Evolutionary conservation across 2,113 vertebrate species (phyloP).

Genomic region (Rhadina sibilatrix): DNA sequence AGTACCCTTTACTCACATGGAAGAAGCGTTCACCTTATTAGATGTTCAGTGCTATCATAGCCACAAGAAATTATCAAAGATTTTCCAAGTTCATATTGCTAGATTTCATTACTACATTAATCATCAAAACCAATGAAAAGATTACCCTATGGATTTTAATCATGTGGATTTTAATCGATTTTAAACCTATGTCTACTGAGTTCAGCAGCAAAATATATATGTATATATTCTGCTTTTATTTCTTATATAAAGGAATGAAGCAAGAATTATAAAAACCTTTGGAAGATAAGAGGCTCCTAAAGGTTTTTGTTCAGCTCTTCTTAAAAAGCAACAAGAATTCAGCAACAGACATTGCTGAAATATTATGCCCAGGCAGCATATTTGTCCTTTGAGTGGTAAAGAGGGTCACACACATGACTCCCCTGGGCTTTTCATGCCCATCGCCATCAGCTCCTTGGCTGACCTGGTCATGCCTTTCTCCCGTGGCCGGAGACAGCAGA

Average conservation of each 20-base stretch:
- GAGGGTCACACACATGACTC: not conserved
- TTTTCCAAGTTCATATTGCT: not conserved
- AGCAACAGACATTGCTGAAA: not conserved
- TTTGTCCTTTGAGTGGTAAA: not conserved
- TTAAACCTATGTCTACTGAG: not conserved
- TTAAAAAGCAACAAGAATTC: not conserved
- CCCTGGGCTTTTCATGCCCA: not conserved
- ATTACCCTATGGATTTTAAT: not conserved
- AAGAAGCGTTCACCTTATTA: not conserved
- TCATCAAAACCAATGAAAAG: not conserved
- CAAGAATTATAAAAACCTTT: not conserved
- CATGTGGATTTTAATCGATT: not conserved
- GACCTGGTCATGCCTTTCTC: conserved; percentile 1
- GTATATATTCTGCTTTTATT: not conserved
- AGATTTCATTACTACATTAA: not conserved
- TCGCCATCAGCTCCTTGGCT: not conserved
- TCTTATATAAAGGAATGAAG: not conserved
- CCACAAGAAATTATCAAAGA: not conserved
- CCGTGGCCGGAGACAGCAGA: not conserved
- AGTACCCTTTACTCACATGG: not conserved
- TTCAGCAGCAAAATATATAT: not conserved
- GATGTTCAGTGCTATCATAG: not conserved
- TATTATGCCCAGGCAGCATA: not conserved
- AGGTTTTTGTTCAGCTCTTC: not conserved
- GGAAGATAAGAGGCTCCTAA: not conserved